Evolutionary conservation across 2,888 invertebrate species (phyloP), one percentile per base, ranked within the genome.

Genomic region (Polietes domitor): DNA sequence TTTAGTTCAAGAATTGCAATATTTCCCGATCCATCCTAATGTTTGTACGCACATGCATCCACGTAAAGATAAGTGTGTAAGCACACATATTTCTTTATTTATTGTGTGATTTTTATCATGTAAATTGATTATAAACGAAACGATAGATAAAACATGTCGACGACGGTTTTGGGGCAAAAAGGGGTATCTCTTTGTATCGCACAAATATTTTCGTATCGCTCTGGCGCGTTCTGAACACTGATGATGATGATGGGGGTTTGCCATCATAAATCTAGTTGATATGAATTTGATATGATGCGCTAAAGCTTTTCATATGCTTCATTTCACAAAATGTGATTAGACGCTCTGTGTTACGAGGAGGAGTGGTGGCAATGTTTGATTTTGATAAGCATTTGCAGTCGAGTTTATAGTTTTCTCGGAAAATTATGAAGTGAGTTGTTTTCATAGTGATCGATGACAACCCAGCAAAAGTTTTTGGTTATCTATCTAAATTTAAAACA

Each of bases 251-350:
- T 5, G n/a, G 47, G n/a, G 47, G 47, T 47, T 58, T 58, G 26
- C 26, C 58, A 58, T 24, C 58, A 26, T 26, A 58, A 58, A 58
- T 58, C 58, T 58, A 58, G 2, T 58, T 58, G 26, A 24, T 24
- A 58, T 24, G 58, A 26, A 24, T 58, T 58, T 15, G n/a, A n/a
- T 58, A 24, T 24, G 24, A 24, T 24, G 26, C 4, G 24, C 58
- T 15, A 24, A 58, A 24, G 58, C 58, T 26, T 26, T 24, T 58
- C 58, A 58, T 58, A 58, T 58, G 58, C 58, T 58, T 26, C 58
- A 58, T 58, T 58, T 58, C 58, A 58, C 58, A 58, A 26, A 21
- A 15, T 15, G 15, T 26, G 15, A 15, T 26, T 15, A 1, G 58
- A 58, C 12, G 15, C 58, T 58, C 3, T 58, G 58, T 24, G 17